These are phyloP conservation scores for Podargus strigoides DNA, from an alignment of 2,797 vertebrate species.

Conservation along the genomic window DNA sequence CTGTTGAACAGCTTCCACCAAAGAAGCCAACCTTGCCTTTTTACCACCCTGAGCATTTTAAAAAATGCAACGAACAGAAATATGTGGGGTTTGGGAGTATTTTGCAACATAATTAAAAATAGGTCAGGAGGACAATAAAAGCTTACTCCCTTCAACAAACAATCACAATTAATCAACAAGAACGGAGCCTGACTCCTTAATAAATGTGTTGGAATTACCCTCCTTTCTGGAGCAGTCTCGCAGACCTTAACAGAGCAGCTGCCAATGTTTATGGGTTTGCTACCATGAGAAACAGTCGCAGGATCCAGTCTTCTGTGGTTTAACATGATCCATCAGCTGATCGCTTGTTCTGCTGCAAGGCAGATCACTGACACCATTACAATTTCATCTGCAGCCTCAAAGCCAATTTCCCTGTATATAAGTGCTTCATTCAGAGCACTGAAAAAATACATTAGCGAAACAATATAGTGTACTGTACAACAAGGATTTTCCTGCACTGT, in stretches of 20 bases:
- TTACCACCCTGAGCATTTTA: neutral
- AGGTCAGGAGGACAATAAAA: neutral
- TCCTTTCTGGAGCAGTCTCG: neutral
- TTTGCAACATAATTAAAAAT: neutral
- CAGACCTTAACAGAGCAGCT: neutral
- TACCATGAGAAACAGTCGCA: neutral
- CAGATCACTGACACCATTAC: slow-evolving; percentile 42
- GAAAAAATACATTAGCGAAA: slow-evolving; percentile 58
- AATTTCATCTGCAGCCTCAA: neutral
- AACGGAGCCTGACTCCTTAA: neutral
- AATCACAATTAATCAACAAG: neutral
- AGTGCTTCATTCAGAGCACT: slow-evolving; percentile 28
- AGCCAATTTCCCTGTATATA: slow-evolving; percentile 46
- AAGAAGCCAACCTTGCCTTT: neutral
- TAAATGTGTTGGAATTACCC: neutral
- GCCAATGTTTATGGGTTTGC: neutral
- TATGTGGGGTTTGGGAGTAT: neutral
- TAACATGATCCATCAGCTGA: slow-evolving; percentile 63
- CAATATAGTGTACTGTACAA: slow-evolving; percentile 58
- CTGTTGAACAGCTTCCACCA: neutral
- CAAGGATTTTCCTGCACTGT: slow-evolving; percentile 60
- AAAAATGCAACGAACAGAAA: neutral
- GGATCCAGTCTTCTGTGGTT: slow-evolving; percentile 5
- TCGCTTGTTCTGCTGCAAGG: slow-evolving; percentile 18
- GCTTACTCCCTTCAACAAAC: neutral